Conservation (phyloP, 2,113 vertebrate species). For the Acinonyx jubatus region DNA sequence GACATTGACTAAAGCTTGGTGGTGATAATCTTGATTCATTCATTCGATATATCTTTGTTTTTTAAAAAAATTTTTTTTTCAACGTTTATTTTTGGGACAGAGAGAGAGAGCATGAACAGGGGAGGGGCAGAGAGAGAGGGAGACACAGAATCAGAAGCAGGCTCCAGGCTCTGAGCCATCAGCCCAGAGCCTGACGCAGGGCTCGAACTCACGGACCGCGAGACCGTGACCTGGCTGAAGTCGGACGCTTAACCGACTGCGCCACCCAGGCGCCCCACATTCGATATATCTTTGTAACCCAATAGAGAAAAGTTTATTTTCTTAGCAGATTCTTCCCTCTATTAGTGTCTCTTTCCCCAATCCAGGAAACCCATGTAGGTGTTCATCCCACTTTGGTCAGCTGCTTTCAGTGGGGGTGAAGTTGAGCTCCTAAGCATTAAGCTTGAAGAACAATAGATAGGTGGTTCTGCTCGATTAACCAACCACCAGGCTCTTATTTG, state of each 20-base stretch:
- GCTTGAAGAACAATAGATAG: background rate
- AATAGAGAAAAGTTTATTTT: slow-evolving; percentile 20
- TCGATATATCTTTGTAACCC: background rate
- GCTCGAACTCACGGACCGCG: too few species aligned
- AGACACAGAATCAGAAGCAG: too few species aligned
- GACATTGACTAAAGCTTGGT: background rate
- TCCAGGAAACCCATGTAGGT: background rate
- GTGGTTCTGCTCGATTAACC: background rate
- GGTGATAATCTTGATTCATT: background rate
- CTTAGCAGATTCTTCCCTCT: background rate
- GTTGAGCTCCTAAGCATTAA: background rate
- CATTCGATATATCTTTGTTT: background rate
- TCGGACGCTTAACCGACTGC: too few species aligned
- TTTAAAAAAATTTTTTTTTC: too few species aligned
- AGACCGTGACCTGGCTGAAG: too few species aligned
- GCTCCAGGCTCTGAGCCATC: too few species aligned
- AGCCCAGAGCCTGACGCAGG: too few species aligned
- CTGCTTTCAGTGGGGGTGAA: background rate
- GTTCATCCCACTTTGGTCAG: background rate
- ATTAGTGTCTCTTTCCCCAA: background rate
- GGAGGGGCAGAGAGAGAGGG: too few species aligned
- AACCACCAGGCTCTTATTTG: background rate
- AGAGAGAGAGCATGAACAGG: too few species aligned
- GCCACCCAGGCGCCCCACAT: background rate
- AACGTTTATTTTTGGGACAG: too few species aligned